These are phyloP conservation scores for Merodon equestris DNA, from an alignment of 2,888 invertebrate species.

Conservation along the genomic window DNA sequence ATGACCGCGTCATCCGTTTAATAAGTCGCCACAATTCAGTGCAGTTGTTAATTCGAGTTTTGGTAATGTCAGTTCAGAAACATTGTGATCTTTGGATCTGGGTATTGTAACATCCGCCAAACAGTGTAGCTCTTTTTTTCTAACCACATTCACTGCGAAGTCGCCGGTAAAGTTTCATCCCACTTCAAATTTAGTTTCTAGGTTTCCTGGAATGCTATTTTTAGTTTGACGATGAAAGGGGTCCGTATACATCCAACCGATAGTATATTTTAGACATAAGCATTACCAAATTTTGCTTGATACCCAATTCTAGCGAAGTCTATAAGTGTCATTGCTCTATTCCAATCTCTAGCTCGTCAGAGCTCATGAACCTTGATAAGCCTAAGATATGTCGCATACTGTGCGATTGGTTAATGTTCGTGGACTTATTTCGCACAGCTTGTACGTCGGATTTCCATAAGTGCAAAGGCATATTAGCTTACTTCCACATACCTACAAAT, in stretches of 20 bases:
- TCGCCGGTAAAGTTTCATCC: too few relatives aligned
- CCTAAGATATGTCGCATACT: not conserved
- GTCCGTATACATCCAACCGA: not conserved
- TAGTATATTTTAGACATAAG: not conserved
- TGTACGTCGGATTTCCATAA: too few relatives aligned
- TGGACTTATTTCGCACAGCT: too few relatives aligned
- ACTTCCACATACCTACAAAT: not conserved
- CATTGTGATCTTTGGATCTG: too few relatives aligned
- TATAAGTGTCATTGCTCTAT: not conserved
- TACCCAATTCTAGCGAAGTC: not conserved
- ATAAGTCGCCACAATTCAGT: too few relatives aligned
- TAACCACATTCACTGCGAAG: not conserved
- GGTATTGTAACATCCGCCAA: not conserved
- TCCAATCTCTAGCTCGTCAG: not conserved
- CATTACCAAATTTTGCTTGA: not conserved
- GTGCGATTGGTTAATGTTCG: too few relatives aligned
- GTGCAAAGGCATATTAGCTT: too few relatives aligned
- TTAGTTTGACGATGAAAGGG: slow-evolving; percentile 6
- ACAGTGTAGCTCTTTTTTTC: not conserved
- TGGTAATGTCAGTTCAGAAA: too few relatives aligned
- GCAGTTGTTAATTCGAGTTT: too few relatives aligned
- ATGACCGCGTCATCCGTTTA: not conserved
- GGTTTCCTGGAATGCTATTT: slow-evolving; percentile 6
- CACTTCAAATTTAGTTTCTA: slow-evolving; percentile 3
- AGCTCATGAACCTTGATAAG: not conserved